Base-by-base conservation (phyloP, 2,888 invertebrate species). In the Ichneumoninae sp. region DNA sequence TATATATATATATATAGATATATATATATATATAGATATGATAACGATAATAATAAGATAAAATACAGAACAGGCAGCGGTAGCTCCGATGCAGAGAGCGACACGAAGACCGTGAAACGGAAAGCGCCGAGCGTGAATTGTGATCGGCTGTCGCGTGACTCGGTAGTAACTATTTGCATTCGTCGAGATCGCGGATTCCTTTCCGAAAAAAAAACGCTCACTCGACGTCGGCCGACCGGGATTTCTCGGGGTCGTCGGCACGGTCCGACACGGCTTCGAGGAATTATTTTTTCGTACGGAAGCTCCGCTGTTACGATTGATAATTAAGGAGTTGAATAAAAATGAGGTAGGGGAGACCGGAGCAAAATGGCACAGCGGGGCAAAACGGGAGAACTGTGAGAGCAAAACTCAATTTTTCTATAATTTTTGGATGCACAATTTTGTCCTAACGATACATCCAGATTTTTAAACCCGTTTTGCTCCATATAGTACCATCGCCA, bases 111-210 rank as follows among this genome's bases (percentile, higher is more conserved):
- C 81, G 76, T 76, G 70, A 70, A 81, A 70, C 65, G 62, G 26
- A 76, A 71, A 82, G 62, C 52, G 33, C 22, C 66, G 44, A 65
- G 30, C 71, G 70, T 65, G 50, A 79, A 79, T 76, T 75, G 71
- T 44, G 65, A 76, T 82, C 44, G 52, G 10, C 44, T 82, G 54
- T 76, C 74, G 69, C 65, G 75, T 70, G 76, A 71, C 52, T 54
- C 8, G 22, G 16, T 3, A 44, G 50, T 80, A 80, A 75, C 19
- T 74, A 71, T 68, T 75, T 83, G 22, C 79, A 54, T 80, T 70
- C 13, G 68, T 68, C 44, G 26, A 13, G 52, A 16, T 40, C 47
- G 33, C 22, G 47, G 57, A 60, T 30, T 66, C 44, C 19, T 54
- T 60, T 78, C 60, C 3, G 6, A 50, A 10, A 16, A 22, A 19